Evolutionary conservation across 2,113 vertebrate species (phyloP).

Genomic region (Saccopteryx leptura): DNA sequence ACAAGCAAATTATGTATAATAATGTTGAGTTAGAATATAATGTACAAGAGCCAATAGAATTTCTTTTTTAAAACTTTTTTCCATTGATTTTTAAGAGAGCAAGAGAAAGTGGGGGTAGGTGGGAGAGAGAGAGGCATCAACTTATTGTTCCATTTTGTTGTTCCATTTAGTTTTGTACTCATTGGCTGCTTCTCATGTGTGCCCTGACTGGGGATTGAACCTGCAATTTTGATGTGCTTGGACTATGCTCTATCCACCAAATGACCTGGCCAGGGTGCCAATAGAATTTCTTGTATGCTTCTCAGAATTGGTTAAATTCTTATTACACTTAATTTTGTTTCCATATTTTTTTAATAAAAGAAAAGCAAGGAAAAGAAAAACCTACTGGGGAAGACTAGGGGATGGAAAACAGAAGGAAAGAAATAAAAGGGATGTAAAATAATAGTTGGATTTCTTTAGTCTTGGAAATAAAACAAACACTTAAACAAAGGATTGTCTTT

Average conservation of each 20-base stretch:
- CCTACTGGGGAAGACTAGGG: not conserved
- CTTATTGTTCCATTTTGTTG: too few relatives aligned
- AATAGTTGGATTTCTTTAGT: constrained; percentile 54
- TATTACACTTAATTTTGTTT: not conserved
- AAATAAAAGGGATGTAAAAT: not conserved
- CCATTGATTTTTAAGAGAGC: too few relatives aligned
- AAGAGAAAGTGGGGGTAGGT: too few relatives aligned
- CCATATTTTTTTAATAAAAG: not conserved
- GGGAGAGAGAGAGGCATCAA: too few relatives aligned
- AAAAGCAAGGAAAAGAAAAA: constrained; percentile 22
- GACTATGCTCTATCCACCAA: too few relatives aligned
- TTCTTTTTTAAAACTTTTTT: not conserved
- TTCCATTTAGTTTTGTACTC: too few relatives aligned
- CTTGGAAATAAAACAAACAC: constrained; percentile 4
- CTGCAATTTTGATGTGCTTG: too few relatives aligned
- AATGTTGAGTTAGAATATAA: not conserved
- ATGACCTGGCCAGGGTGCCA: too few relatives aligned
- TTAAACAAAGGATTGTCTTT: constrained; percentile 64
- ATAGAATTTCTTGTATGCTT: not conserved
- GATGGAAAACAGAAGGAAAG: not conserved
- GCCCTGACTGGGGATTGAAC: too few relatives aligned
- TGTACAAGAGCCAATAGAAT: not conserved
- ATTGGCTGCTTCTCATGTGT: too few relatives aligned
- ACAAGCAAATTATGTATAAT: not conserved
- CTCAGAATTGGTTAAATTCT: not conserved